phyloP scores from a whole-genome alignment of 2,888 invertebrate species.

The Alsophila aescularia region DNA sequence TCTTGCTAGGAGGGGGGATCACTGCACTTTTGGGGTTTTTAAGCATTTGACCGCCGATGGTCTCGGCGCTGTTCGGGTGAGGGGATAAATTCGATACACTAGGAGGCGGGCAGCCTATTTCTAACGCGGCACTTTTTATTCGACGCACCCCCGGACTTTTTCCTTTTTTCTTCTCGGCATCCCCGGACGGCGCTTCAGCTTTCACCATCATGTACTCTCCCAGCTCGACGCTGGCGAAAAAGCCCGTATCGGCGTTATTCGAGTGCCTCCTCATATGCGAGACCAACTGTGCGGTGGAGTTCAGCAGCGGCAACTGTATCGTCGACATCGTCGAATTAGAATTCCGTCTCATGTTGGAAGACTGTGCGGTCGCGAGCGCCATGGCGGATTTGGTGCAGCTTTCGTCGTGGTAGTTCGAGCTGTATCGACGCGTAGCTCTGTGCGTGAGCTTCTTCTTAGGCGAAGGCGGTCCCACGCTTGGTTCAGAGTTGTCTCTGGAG shows the following conservation, averaged over 20 bases:
- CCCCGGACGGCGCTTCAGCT: slow-evolving; percentile 76
- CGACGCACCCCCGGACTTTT: slow-evolving; percentile 86
- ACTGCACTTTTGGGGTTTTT: slow-evolving; percentile 86
- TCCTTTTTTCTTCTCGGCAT: slow-evolving; percentile 77
- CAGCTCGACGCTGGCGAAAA: slow-evolving; percentile 81
- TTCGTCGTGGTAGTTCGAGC: slow-evolving; percentile 71
- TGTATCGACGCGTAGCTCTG: slow-evolving; percentile 61
- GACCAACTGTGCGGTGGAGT: slow-evolving; percentile 77
- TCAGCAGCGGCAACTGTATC: slow-evolving; percentile 81
- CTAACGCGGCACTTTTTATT: slow-evolving; percentile 89
- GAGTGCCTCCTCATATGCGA: slow-evolving; percentile 85
- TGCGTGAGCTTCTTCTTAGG: slow-evolving; percentile 73
- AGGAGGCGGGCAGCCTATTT: slow-evolving; percentile 88
- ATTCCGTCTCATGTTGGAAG: slow-evolving; percentile 84
- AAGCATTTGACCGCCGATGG: slow-evolving; percentile 88
- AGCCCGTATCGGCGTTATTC: slow-evolving; percentile 85
- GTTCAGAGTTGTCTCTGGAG: slow-evolving; percentile 80
- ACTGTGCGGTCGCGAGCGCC: slow-evolving; percentile 74
- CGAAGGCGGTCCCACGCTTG: slow-evolving; percentile 76
- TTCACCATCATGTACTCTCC: slow-evolving; percentile 83
- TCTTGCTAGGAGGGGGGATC: slow-evolving; percentile 88
- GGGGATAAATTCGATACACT: slow-evolving; percentile 89
- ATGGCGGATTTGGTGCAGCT: slow-evolving; percentile 80
- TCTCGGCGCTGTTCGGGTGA: slow-evolving; percentile 92
- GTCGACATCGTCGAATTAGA: slow-evolving; percentile 87